Base-by-base conservation (phyloP, 2,888 invertebrate genomes). In the Zygothrica quintamaculata region DNA sequence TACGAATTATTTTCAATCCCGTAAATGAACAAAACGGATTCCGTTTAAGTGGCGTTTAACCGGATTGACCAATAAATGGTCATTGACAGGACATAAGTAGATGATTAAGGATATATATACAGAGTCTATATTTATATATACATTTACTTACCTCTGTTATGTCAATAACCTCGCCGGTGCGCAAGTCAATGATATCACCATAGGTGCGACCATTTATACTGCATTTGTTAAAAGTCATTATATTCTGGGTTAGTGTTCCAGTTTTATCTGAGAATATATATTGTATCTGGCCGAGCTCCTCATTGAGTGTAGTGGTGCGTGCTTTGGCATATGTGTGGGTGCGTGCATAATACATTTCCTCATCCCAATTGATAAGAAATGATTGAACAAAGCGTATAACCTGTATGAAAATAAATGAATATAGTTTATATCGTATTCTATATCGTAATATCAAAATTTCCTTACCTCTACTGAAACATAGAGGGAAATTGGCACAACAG, bases 261-360 rank as follows among this genome's bases (percentile, higher is more conserved):
- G 99, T 99, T 93, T 99, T 99, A 92, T 99, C 99, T 46, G 98
- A 98, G 93, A 99, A 99, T 90, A 99, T 96, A 92, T 99, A 99
- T 92, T 99, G 98, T 88, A 99, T 99, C 93, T 99, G 98, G 77
- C 99, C 98, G 76, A 99, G 93, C 92, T 99, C 99, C 92, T 99
- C 99, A 91, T 99, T 99, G 57, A 99, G 93, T 25, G 99, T 99
- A 22, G 99, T 99, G 46, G 99, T 99, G 79, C 99, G 93, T 57
- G 99, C 98, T 92, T 97, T 97, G 71, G 99, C 99, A 77, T 96
- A 95, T 34, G 97, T 97, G 84, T 96, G 95, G 77, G 95, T 95
- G 90, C 95, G 95, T 77, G 95, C 96, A 91, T 98, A 95, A 92
- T 96, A 98, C 99, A 99, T 99, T 92, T 98, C 95, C 89, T 96